Conservation (phyloP, 2,888 invertebrate species). For the Coenonympha arcania region DNA sequence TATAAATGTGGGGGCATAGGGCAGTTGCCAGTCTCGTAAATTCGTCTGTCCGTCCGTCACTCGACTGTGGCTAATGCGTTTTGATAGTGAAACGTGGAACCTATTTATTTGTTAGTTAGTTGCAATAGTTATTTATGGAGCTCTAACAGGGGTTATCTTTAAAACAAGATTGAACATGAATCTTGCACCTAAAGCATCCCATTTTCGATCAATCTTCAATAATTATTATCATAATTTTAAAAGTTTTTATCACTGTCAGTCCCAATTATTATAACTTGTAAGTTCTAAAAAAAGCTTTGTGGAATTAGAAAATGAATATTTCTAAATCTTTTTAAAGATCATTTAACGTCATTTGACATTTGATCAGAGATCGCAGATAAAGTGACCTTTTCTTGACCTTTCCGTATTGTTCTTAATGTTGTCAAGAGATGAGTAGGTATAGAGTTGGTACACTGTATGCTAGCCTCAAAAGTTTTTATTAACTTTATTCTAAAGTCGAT, state of each 20-base stretch:
- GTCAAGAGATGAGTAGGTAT: background rate
- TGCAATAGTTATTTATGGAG: constrained; percentile 12
- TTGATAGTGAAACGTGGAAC: constrained; percentile 21
- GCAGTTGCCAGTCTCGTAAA: constrained; percentile 40
- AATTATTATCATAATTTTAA: too few species aligned
- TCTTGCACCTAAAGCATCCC: too few species aligned
- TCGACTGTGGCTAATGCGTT: constrained; percentile 25
- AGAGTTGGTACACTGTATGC: too few species aligned
- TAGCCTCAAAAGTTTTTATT: too few species aligned
- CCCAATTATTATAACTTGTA: too few species aligned
- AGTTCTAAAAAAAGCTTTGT: too few species aligned
- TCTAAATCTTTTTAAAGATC: background rate
- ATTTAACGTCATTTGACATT: constrained; percentile 1
- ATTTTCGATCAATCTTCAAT: too few species aligned
- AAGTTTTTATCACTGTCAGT: too few species aligned
- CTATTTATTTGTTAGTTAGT: constrained; percentile 14
- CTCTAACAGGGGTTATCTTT: background rate
- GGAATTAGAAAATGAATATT: background rate
- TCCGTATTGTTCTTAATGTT: background rate
- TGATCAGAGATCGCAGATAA: background rate
- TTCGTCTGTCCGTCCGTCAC: constrained; percentile 43
- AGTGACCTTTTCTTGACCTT: background rate
- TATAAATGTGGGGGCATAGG: constrained; percentile 28
- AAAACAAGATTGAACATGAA: too few species aligned
- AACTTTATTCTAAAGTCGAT: too few species aligned